Conservation (phyloP, 35 echinoderm and acorn worm genomes). For the Diadema setosum region DNA sequence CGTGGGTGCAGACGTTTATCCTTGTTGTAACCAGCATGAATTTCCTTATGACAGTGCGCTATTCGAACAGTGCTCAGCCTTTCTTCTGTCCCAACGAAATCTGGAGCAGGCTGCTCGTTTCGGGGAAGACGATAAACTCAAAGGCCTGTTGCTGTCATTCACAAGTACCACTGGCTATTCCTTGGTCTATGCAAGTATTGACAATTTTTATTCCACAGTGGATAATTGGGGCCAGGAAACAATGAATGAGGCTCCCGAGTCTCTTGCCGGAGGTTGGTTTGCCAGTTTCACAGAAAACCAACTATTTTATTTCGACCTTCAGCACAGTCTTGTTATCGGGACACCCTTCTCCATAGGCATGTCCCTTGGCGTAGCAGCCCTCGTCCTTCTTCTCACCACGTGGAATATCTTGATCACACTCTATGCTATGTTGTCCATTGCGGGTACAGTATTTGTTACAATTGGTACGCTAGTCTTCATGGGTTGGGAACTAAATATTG, state of each 20-base stretch:
- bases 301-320: slow-evolving; percentile 61
- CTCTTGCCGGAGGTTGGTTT: slow-evolving; percentile 57
- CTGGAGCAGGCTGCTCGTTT: neutral
- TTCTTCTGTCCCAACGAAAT: neutral
- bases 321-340: slow-evolving; percentile 48
- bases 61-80: slow-evolving; percentile 28
- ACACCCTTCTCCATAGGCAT: slow-evolving; percentile 37
- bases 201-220: neutral
- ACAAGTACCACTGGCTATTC: neutral
- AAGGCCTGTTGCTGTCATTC: neutral
- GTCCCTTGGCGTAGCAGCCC: slow-evolving; percentile 36
- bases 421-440: slow-evolving; percentile 56
- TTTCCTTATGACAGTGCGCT: slow-evolving; percentile 27
- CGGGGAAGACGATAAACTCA: neutral
- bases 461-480: slow-evolving; percentile 59
- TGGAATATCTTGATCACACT: slow-evolving; percentile 47
- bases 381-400: slow-evolving; percentile 60
- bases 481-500: slow-evolving; percentile 76
- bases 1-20: neutral
- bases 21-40: slow-evolving; percentile 27
- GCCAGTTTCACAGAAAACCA: neutral
- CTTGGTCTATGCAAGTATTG: neutral
- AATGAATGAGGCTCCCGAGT: slow-evolving; percentile 40
- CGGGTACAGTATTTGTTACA: slow-evolving; percentile 61
- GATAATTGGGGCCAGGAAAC: neutral